phyloP scores from a whole-genome alignment of 2,113 vertebrate genomes.

The Melanocharis versteri region DNA sequence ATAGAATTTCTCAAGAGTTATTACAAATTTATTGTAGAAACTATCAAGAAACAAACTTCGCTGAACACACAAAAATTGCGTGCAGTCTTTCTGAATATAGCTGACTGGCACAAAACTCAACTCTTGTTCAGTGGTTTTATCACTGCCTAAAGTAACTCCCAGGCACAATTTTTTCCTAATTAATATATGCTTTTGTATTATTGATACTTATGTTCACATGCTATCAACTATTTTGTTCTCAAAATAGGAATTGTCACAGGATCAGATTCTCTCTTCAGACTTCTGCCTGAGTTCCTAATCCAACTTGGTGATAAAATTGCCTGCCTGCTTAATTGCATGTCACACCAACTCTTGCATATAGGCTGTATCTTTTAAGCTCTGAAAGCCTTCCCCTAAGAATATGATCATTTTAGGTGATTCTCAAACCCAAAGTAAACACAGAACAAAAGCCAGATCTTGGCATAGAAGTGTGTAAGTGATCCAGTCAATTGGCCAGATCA shows the following conservation, averaged over 20 bases:
- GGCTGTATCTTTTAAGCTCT: not conserved
- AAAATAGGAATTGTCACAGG: not conserved
- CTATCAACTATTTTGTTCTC: not conserved
- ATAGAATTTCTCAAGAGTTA: not conserved
- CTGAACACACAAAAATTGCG: not conserved
- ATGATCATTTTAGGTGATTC: not conserved
- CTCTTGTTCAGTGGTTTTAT: not conserved
- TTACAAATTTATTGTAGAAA: not conserved
- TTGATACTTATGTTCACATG: not conserved
- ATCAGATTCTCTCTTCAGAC: not conserved
- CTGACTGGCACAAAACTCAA: not conserved
- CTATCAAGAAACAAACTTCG: not conserved
- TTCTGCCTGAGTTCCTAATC: not conserved
- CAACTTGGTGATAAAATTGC: not conserved
- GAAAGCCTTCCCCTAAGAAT: not conserved
- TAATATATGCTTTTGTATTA: not conserved
- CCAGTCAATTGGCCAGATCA: not conserved
- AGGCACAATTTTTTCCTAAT: not conserved
- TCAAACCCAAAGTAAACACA: not conserved
- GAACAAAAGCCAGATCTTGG: not conserved
- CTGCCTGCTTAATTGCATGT: not conserved
- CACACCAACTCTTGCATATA: not conserved
- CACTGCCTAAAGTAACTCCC: not conserved
- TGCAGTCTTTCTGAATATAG: not conserved
- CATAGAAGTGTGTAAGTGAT: not conserved